Percentiles rank a stretch among this genome's conserved stretches.
Conservation (phyloP, 2,888 invertebrate species). For the Acrobasis repandana region DNA sequence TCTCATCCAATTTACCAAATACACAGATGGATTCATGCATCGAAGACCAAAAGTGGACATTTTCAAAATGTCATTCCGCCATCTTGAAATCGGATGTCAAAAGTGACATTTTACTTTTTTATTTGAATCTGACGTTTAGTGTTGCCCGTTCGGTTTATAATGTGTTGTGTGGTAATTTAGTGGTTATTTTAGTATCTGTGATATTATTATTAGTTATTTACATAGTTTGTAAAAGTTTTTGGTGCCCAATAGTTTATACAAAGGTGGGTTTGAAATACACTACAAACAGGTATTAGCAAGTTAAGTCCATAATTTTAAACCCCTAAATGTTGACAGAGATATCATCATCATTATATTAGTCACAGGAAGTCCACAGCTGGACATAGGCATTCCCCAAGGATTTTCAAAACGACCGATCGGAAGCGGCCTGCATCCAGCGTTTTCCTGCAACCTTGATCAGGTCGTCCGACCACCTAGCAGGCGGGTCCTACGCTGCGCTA, state of each 20-base stretch:
- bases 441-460: too few species aligned
- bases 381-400: too few species aligned
- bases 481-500: too few species aligned
- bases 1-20: neutral
- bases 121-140: slow-evolving; percentile 36
- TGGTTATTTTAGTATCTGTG: slow-evolving; percentile 39
- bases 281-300: too few species aligned
- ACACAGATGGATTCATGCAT: slow-evolving; percentile 19
- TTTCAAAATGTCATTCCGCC: slow-evolving; percentile 30
- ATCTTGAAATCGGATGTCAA: slow-evolving; percentile 32
- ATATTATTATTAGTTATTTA: slow-evolving; percentile 43
- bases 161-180: slow-evolving; percentile 37
- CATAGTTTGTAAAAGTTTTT: slow-evolving; percentile 53
- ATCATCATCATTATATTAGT: too few species aligned
- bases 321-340: too few species aligned
- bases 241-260: slow-evolving; percentile 51
- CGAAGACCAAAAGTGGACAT: slow-evolving; percentile 20
- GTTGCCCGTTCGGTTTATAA: slow-evolving; percentile 33
- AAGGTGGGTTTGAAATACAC: slow-evolving; percentile 49
- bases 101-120: slow-evolving; percentile 37
- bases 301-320: too few species aligned
- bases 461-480: too few species aligned
- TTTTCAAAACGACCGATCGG: too few species aligned
- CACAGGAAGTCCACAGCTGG: too few species aligned
- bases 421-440: too few species aligned